Base-by-base conservation (phyloP, 1,140 invertebrate genomes). In the Heterodera carotae region DNA sequence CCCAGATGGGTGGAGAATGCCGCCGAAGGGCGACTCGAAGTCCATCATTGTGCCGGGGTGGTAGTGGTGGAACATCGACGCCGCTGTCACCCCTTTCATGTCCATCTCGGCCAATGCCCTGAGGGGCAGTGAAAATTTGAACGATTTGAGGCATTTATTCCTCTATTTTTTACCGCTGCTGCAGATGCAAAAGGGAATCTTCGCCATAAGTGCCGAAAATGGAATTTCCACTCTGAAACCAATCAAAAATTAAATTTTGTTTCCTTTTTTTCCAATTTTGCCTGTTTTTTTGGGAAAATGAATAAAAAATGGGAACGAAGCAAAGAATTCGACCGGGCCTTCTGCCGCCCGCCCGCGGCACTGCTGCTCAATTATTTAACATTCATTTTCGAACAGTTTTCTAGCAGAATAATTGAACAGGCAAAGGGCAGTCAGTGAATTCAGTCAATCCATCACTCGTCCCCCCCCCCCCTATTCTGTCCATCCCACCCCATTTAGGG, bases 31-130 rank as follows among this genome's bases (percentile, higher is more conserved):
- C 62, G 62, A 8, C 7, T 66, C 62, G 33, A 66, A 66, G 62
- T 66, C 62, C 25, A 66, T 29, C 62, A 66, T 18, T 29, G 62
- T 22, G 62, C 8, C 27, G 62, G 62, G 27, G 22, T 66, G 62
- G 62, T 66, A 66, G 12, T 15, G 48, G 27, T 66, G 27, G 62
- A 66, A 66, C 62, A 66, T 22, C 62, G n/a, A n/a, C n/a, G 62
- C 8, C 62, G 62, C 62, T 5, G 62, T 66, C 25, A 66, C 33
- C 25, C 62, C 62, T 22, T 66, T 66, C 62, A 66, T 25, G 62
- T 66, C 62, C 62, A 66, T 66, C 62, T 66, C 62, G 62, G 62
- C 27, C 62, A 66, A 66, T 2, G 62, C 62, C 33, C 62, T 66
- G 62, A 4, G 36, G 27, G 33, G 27, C n/a, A 15, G 62, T 15